Base-by-base conservation (phyloP, 2,797 vertebrate species). In the Cetoscarus ocellatus region DNA sequence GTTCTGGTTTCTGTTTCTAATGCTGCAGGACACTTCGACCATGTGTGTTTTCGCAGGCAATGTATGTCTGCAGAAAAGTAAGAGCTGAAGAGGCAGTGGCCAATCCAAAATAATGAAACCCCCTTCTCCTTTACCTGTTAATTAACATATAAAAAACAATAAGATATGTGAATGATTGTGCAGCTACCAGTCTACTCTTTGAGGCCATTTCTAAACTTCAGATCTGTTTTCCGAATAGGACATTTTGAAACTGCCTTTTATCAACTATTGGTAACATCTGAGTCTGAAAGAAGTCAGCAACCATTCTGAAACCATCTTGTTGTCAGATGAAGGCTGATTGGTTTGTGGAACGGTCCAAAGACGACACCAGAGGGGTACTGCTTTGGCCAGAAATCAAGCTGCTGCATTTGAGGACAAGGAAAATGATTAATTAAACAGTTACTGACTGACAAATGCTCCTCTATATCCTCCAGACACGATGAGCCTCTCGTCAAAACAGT, bases 401-500 rank as follows among this genome's bases (percentile, higher is more conserved):
- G 49, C 49, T 12, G 11, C 49, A 13, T 50, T 50, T 13, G 18
- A 27, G 15, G 45, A 47, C 12, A 17, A 5, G 45, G 14, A 9
- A 47, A 47, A 47, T 13, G 13, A 7, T 17, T 47, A 8, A 17
- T 47, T 47, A 14, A n/a, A 3, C 38, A 49, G 18, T 19, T 49
- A 42, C 51, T 67, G 61, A 51, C 27, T 58, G 52, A 74, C 49
- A 66, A 43, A 68, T 49, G 15, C 19, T 44, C 39, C n/a, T 38
- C 44, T 27, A 61, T 17, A 7, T 67, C 43, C 42, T 45, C 40
- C 14, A 27, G 17, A 67, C 17, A 56, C 35, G 15, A 47, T 44
- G 8, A 52, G 39, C 36, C 55, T 73, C 34, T 69, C 50, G 75
- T 27, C 17, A 34, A 53, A 71, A 40, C 15, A 61, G 57, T 73